Conservation (phyloP, 2,113 vertebrate genomes). For the Oostethus manadensis region DNA sequence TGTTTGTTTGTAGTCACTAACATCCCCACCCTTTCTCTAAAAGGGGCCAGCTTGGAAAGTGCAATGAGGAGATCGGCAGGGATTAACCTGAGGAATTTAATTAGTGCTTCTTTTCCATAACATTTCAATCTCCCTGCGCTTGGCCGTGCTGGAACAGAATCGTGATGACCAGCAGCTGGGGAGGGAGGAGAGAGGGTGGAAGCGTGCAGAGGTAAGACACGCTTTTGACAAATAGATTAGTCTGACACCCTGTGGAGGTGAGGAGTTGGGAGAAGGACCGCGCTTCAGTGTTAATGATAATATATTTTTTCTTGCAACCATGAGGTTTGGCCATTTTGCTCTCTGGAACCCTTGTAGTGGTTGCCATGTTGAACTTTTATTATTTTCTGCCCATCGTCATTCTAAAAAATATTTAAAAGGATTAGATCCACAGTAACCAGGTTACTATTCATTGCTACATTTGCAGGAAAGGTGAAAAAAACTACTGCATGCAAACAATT, state of each 20-base stretch:
- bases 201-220: conserved; percentile 39
- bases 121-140: conserved; percentile 84
- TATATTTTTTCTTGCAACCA: too few relatives aligned
- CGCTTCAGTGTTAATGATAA: too few relatives aligned
- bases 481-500: too few relatives aligned
- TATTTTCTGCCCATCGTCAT: too few relatives aligned
- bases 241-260: conserved; percentile 35
- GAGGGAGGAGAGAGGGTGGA: conserved; percentile 1
- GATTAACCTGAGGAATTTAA: conserved; percentile 97
- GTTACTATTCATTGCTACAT: too few relatives aligned
- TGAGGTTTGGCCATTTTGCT: too few relatives aligned
- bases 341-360: too few relatives aligned
- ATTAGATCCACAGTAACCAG: too few relatives aligned
- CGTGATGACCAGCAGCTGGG: conserved; percentile 50
- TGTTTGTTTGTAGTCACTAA: conserved; percentile 58
- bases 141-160: conserved; percentile 47
- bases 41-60: conserved; percentile 60
- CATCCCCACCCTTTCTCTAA: conserved; percentile 27
- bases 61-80: conserved; percentile 73
- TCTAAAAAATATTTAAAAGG: too few relatives aligned
- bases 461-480: too few relatives aligned
- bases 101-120: conserved; percentile 82
- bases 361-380: too few relatives aligned
- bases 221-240: conserved; percentile 65
- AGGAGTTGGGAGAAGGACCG: conserved; percentile 1